phyloP scores from a whole-genome alignment of 2,797 vertebrate species.

The Vultur gryphus region DNA sequence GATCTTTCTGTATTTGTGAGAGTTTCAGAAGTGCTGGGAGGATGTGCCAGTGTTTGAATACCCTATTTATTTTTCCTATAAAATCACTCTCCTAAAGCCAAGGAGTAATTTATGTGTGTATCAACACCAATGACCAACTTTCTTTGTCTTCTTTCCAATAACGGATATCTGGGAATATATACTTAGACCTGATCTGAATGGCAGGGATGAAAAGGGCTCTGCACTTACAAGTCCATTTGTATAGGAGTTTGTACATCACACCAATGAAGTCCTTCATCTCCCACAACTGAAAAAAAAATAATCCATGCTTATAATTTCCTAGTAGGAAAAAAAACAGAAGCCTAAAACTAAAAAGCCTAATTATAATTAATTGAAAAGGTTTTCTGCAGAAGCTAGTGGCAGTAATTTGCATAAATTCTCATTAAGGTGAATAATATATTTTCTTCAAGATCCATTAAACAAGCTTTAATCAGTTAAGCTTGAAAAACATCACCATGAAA shows the following conservation, averaged over 20 bases:
- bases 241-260: neutral
- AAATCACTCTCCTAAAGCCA: neutral
- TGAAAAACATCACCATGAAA: constrained; percentile 42
- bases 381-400: constrained; percentile 24
- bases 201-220: neutral
- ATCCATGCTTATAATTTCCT: neutral
- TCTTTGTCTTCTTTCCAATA: neutral
- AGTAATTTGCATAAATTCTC: constrained; percentile 64
- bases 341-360: constrained; percentile 17
- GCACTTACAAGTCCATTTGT: neutral
- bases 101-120: neutral
- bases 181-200: neutral
- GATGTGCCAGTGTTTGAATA: neutral
- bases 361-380: constrained; percentile 59
- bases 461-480: constrained; percentile 39
- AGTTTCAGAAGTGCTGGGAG: neutral
- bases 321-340: neutral
- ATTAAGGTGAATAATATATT: constrained; percentile 57
- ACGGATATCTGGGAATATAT: neutral
- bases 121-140: neutral
- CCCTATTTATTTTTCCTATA: neutral
- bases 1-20: neutral
- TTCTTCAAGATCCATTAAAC: constrained; percentile 54
- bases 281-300: neutral
- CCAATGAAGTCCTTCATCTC: neutral